Evolutionary conservation across 1,140 invertebrate genomes (phyloP), one percentile per base, ranked within the genome.

Genomic region (Amyelois transitella): DNA sequence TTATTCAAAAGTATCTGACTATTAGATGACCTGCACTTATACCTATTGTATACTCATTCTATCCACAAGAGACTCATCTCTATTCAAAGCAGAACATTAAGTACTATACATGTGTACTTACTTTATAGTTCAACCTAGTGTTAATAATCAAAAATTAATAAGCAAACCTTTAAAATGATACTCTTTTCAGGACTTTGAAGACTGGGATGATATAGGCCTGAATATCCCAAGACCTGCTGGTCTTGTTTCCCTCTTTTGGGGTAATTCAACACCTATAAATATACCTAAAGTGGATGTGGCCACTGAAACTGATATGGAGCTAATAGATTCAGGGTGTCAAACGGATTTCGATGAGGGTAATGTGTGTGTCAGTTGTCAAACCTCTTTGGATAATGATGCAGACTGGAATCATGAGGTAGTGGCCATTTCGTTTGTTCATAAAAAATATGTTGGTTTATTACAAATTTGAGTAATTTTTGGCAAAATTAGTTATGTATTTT

Each of bases 201-300:
- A 96, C 74, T 97, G 96, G 96, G 95, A 97, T 88, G 95, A 97
- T 89, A 94, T 95, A n/a, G 96, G 96, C 1, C 86, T 97, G 12
- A 97, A 97, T 78, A 95, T 95, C 76, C 90, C 94, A 1, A 93
- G 95, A 69, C 96, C 96, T 18, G 91, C 94, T 7, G 93, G 93
- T 74, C 80, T 97, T 7, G 79, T 96, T 20, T 92, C 92, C 25
- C 86, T 97, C 22, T 97, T 96, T 75, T 90, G 95, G 62, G 94
- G 95, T 59, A 84, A 73, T 18, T 60, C 66, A 43, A 57, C 67
- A 5, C 28, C 58, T 25, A 22, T 77, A n/a, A 76, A 48, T 61
- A 51, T 69, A n/a, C 64, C 77, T 43, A 86, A 76, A 49, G 53
- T 43, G 18, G 82, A 88, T 63, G 65, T 55, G 5, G 32, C 58